phyloP scores from a whole-genome alignment of 2,113 vertebrate species.

The Pygathrix nemaeus region DNA sequence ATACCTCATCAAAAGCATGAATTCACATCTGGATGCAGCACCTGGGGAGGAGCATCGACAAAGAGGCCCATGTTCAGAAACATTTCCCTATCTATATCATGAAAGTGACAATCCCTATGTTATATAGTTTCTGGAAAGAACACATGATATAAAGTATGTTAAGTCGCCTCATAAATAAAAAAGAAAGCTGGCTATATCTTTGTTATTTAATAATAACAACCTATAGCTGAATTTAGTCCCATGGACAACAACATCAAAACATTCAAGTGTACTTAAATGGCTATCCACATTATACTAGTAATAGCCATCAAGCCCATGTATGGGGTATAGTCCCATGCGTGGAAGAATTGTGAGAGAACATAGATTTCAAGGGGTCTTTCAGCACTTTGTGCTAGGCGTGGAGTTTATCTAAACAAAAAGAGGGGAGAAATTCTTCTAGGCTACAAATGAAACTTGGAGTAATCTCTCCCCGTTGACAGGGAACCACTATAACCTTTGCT shows the following conservation, averaged over 20 bases:
- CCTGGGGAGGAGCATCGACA: not conserved
- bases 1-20: not conserved
- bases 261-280: not conserved
- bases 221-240: not conserved
- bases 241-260: not conserved
- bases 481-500: constrained; percentile 50
- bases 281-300: not conserved
- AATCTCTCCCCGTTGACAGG: constrained; percentile 65
- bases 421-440: not conserved
- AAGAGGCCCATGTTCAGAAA: not conserved
- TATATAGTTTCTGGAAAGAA: not conserved
- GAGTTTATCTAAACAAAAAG: constrained; percentile 50
- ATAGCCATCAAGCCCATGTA: not conserved
- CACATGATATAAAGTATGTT: not conserved
- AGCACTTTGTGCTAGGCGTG: not conserved
- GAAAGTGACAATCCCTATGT: not conserved
- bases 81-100: not conserved
- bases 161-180: not conserved
- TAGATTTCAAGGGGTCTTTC: not conserved
- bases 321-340: not conserved
- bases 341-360: not conserved
- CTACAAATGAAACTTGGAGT: constrained; percentile 46
- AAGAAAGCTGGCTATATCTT: not conserved
- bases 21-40: not conserved
- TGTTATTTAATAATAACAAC: not conserved